Conservation (phyloP, 2,113 vertebrate genomes). For the Otus sunia region DNA sequence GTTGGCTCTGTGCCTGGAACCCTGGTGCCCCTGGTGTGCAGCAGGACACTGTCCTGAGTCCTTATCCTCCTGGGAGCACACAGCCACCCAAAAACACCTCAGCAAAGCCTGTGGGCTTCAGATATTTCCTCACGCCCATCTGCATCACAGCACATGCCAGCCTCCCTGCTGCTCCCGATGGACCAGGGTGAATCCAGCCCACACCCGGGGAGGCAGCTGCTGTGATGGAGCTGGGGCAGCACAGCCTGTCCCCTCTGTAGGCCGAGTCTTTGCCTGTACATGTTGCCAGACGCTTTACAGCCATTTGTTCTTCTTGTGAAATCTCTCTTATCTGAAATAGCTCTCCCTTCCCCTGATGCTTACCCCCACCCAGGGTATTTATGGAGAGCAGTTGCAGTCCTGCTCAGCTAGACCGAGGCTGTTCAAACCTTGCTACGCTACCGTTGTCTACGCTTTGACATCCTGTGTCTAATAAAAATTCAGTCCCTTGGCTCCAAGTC, state of each 20-base stretch:
- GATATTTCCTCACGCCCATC: rapidly evolving
- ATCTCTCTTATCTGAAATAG: background rate
- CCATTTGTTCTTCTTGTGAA: background rate
- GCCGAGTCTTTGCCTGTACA: background rate
- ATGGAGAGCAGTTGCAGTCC: background rate
- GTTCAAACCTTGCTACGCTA: background rate
- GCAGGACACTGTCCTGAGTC: background rate
- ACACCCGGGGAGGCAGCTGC: rapidly evolving
- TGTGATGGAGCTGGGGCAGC: background rate
- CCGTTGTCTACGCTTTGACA: background rate
- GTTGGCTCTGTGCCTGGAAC: rapidly evolving
- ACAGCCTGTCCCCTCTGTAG: background rate
- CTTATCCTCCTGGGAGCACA: background rate
- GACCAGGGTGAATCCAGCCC: rapidly evolving
- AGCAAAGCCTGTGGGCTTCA: rapidly evolving
- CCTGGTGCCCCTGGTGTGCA: rapidly evolving
- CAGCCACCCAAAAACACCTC: background rate
- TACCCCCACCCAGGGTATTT: background rate
- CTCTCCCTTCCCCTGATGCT: background rate
- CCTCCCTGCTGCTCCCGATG: rapidly evolving
- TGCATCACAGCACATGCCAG: rapidly evolving
- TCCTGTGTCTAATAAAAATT: background rate
- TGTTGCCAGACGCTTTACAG: rapidly evolving
- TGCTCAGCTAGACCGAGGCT: background rate
- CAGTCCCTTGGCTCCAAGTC: background rate